Evolutionary conservation across 2,113 vertebrate species (phyloP), one percentile per base, ranked within the genome.

Genomic region (Epinephelus fuscoguttatus): DNA sequence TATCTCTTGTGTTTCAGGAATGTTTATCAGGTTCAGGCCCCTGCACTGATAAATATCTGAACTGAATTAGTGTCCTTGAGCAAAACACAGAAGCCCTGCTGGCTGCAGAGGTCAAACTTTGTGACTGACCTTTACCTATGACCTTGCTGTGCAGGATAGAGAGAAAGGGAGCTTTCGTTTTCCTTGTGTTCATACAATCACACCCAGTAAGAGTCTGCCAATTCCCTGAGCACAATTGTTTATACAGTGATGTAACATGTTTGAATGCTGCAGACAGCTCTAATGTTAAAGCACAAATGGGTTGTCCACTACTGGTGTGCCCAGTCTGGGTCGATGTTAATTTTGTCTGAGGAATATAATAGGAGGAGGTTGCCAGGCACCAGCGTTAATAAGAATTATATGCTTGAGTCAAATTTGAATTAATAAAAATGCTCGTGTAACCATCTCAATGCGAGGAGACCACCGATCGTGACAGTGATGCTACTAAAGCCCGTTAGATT

Each of bases 61-160:
- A 15, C 30, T 67, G 33, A 1, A 14, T 0, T 59, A 12, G 25
- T 73, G 53, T 33, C 55, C 62, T 70, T 37, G 12, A 40, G 63
- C 70, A 69, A 50, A 56, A 27, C 63, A 23, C 56, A 21, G 55
- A 79, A 27, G 21, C 55, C 40, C 37, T 68, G 27, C 55, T 13
- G 0, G 11, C 14, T 14, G 11, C 49, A 76, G 25, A 37, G 52
- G 21, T 49, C 9, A 7, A 4, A 7, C 37, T 63, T 21, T 40
- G 30, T 2, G 0, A 4, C 25, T 69, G 68, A 85, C 80, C 53
- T 84, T 81, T 49, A 78, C 72, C 69, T 84, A 59, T 84, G 40
- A 78, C 57, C 70, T 78, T 75, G 55, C 55, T 18, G 23, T 69
- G 11, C 2, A 70, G 14, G 3, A 60, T 27, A 12, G 6, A 66